phyloP scores from a whole-genome alignment of 2,797 vertebrate genomes.

The Eidolon dupreanum region DNA sequence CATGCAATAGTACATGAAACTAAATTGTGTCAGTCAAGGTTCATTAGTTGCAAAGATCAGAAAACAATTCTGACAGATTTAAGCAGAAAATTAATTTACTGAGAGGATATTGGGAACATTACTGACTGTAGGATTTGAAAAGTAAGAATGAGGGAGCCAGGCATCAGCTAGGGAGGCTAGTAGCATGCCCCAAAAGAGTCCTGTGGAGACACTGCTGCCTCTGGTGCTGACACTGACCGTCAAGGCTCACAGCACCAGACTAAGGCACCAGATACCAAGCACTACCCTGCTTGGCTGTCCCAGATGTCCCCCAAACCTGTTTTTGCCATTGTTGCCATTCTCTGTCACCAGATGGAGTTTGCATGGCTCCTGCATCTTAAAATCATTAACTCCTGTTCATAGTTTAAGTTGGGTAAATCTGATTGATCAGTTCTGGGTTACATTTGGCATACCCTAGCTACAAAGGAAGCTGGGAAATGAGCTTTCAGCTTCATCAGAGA shows the following conservation, averaged over 20 bases:
- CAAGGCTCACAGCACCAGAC: accelerated
- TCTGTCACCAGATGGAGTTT: background rate
- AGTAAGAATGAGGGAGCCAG: background rate
- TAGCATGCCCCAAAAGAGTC: background rate
- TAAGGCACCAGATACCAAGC: background rate
- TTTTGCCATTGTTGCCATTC: background rate
- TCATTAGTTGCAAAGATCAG: background rate
- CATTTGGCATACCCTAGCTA: background rate
- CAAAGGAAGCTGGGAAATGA: background rate
- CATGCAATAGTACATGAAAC: background rate
- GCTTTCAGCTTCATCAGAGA: background rate
- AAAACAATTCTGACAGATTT: constrained; percentile 24
- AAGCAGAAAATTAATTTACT: constrained; percentile 43
- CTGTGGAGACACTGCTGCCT: background rate
- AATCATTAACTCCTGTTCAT: background rate
- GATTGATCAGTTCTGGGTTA: background rate
- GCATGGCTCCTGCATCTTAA: background rate
- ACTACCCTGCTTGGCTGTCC: background rate
- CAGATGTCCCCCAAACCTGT: background rate
- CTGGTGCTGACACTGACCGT: background rate
- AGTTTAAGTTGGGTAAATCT: background rate
- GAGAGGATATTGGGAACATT: background rate
- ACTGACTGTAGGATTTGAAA: background rate
- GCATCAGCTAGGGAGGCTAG: background rate
- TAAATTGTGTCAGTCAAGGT: background rate